Percentiles rank a stretch among this genome's conserved stretches.
These are phyloP conservation scores for Acanthacorydalis orientalis DNA, from an alignment of 2,888 invertebrate genomes.

Conservation along the genomic window DNA sequence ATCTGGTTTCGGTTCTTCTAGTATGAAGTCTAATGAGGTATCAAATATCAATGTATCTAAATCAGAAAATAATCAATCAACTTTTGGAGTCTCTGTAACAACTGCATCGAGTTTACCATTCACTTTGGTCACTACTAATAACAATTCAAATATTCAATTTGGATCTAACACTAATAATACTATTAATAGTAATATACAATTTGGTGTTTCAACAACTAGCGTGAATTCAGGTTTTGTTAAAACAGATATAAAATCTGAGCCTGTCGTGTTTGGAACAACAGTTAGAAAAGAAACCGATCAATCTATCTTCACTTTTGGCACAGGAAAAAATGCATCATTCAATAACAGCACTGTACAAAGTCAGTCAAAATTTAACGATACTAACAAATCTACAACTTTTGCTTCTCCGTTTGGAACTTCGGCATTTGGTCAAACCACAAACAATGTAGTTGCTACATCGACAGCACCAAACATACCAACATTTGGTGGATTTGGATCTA, in stretches of 20 bases:
- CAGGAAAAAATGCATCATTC: background rate
- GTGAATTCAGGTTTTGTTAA: background rate
- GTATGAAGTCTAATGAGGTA: too few species aligned
- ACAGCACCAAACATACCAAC: background rate
- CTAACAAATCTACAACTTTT: background rate
- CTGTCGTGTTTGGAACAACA: background rate
- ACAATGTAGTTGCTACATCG: background rate
- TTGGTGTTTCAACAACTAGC: background rate
- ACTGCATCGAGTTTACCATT: too few species aligned
- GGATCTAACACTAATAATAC: background rate
- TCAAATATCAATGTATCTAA: background rate
- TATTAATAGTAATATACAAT: background rate
- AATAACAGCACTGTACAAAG: background rate
- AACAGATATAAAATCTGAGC: background rate
- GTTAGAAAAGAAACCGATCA: background rate
- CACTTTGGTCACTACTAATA: background rate
- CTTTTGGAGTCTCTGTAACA: background rate
- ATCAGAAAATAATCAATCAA: background rate
- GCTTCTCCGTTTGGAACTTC: conserved; percentile 1
- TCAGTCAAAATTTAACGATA: background rate
- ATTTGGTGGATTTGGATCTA: conserved; percentile 2
- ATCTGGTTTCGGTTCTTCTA: too few species aligned
- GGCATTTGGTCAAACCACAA: background rate
- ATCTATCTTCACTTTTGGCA: background rate
- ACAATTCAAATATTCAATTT: background rate